Conservation (phyloP, 2,113 vertebrate genomes). For the Salvelinus namaycush region DNA sequence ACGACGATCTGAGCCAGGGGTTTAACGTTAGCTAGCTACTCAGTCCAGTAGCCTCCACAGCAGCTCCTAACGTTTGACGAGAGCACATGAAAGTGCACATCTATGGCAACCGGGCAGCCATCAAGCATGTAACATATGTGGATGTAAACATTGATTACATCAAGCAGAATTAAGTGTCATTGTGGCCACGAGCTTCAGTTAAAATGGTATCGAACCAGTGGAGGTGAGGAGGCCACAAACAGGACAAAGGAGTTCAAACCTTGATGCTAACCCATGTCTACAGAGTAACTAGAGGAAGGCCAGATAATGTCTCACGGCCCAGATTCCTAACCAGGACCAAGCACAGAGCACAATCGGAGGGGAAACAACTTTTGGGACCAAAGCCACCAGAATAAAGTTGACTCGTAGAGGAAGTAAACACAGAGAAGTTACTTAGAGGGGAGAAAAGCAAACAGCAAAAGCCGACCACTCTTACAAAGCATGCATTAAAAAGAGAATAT, state of each 20-base stretch:
- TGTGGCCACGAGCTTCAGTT: not conserved
- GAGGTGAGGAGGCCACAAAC: not conserved
- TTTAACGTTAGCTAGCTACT: not conserved
- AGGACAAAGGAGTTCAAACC: not conserved
- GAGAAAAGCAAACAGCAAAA: constrained; percentile 34
- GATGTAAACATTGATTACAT: constrained; percentile 34
- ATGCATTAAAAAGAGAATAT: constrained; percentile 71
- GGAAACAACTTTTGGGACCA: constrained; percentile 12
- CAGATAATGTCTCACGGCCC: not conserved
- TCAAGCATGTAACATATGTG: constrained; percentile 6
- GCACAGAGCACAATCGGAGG: constrained; percentile 14
- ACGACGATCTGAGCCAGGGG: not conserved
- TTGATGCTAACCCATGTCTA: not conserved
- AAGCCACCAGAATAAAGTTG: constrained; percentile 11
- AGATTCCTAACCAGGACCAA: not conserved
- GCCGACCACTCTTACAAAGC: constrained; percentile 47
- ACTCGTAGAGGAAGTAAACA: not conserved
- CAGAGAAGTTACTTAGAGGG: constrained; percentile 5
- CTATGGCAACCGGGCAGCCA: constrained; percentile 8
- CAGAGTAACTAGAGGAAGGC: not conserved
- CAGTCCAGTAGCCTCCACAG: not conserved
- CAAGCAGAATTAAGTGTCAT: constrained; percentile 9
- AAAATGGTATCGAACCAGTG: not conserved
- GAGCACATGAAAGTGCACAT: not conserved
- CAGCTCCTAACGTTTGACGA: not conserved